Base-by-base conservation (phyloP, 2,797 vertebrate species). In the Cossypha dichroa region DNA sequence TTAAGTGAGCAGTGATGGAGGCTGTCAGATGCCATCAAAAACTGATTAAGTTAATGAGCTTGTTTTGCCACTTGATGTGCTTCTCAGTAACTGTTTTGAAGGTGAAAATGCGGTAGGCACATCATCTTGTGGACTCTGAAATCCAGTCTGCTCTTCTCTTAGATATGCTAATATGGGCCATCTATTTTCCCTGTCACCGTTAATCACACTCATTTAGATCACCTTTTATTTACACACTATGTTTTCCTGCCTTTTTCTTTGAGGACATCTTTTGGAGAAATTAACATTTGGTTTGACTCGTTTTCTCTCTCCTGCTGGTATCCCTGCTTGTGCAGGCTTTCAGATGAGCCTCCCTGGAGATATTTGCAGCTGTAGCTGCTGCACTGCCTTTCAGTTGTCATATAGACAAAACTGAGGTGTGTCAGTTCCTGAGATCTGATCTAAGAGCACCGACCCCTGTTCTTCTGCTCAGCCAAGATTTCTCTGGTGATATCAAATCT, bases 11-110 rank as follows among this genome's bases (percentile, higher is more conserved):
- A 73, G 86, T 77, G 78, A 74, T 90, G 82, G 82, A 68, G 93
- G 60, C 49, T 74, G 89, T 94, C 41, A 64, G 72, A 90, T 83
- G 75, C 76, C 67, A 74, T 94, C 87, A 88, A 91, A 96, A 96
- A 11, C 84, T 85, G 87, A 85, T 95, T 54, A 91, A 87, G 63
- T 88, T 93, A 95, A 95, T 87, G 81, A 94, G 78, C 77, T 89
- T 93, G 89, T 87, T 93, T 94, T 93, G 63, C 84, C 54, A 72
- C 88, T 85, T 91, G 52, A 74, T 77, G 77, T 91, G 69, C 59
- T 92, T 85, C 72, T 85, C 64, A 7, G 72, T 76, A 66, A 60
- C 59, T 87, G 48, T 59, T 93, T 48, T 90, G 85, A 94, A 93
- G 79, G 90, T 95, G 87, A 88, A 96, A 97, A 80, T 80, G 46